These are phyloP conservation scores for Lamproptera curius DNA, from an alignment of 2,888 invertebrate species.

Conservation along the genomic window DNA sequence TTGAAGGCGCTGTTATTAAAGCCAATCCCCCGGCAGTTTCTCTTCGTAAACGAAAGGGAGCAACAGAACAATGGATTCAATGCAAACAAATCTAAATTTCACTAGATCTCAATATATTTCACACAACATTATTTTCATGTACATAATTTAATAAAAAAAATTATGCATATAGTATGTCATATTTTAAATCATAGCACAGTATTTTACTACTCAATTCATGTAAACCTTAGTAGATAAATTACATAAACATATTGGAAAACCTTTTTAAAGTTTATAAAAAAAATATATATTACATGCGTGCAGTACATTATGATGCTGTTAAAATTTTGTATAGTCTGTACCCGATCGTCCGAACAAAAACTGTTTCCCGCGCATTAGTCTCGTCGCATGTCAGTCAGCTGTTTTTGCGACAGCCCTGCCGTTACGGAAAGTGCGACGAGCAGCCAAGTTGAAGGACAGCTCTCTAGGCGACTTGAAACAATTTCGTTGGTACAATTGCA, in stretches of 20 bases:
- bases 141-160: too few relatives aligned
- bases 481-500: slow-evolving; percentile 46
- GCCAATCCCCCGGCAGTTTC: slow-evolving; percentile 1
- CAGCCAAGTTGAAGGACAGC: slow-evolving; percentile 29
- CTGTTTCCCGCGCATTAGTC: slow-evolving; percentile 1
- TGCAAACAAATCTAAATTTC: too few relatives aligned
- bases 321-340: background rate
- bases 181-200: too few relatives aligned
- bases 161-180: too few relatives aligned
- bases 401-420: slow-evolving; percentile 14
- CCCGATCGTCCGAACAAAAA: slow-evolving; percentile 3
- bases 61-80: too few relatives aligned
- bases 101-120: too few relatives aligned
- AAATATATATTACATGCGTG: background rate
- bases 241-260: too few relatives aligned
- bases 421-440: slow-evolving; percentile 22
- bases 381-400: slow-evolving; percentile 2
- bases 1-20: slow-evolving; percentile 10
- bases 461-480: slow-evolving; percentile 51
- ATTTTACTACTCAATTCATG: too few relatives aligned
- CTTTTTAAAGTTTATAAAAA: background rate
- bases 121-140: too few relatives aligned
- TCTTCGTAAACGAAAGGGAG: too few relatives aligned
- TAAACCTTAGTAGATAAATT: too few relatives aligned
- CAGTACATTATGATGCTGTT: too few relatives aligned